Percentiles rank a stretch among this genome's conserved stretches.
Evolutionary conservation across 1,140 invertebrate genomes (phyloP).

Genomic region (Anagrus nilaparvatae): DNA sequence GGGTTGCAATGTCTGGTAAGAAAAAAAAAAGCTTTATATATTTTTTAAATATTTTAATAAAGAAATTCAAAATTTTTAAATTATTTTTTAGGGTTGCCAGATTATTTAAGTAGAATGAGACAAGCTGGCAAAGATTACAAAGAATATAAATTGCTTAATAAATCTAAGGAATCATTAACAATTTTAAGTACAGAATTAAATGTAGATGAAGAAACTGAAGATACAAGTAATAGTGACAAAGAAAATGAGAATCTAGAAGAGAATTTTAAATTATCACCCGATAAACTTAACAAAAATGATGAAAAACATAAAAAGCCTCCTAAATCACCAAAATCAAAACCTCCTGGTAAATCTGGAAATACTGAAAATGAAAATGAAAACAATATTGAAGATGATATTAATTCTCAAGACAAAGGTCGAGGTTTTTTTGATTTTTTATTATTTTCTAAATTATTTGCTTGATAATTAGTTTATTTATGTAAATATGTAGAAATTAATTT

Average conservation of each 20-base stretch:
- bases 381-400: constrained; percentile 13
- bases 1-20: constrained; percentile 48
- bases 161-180: constrained; percentile 10
- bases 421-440: constrained; percentile 33
- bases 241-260: not conserved
- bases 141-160: constrained; percentile 26
- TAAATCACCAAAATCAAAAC: not conserved
- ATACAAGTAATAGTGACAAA: not conserved
- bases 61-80: constrained; percentile 2
- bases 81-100: constrained; percentile 34
- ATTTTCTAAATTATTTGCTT: constrained; percentile 33
- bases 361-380: constrained; percentile 7
- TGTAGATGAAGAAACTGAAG: not conserved
- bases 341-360: constrained; percentile 3
- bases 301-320: constrained; percentile 4
- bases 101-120: constrained; percentile 41
- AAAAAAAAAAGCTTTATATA: constrained; percentile 2
- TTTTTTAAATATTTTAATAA: constrained; percentile 1
- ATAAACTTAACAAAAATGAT: constrained; percentile 2
- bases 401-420: constrained; percentile 21
- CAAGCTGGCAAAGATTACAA: constrained; percentile 41
- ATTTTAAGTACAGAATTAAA: not conserved
- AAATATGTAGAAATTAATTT: no score
- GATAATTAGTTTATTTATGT: no score
- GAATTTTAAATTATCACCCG: not conserved